A percentile compares a stretch with the other conserved stretches of the same genome.
Evolutionary conservation across 2,888 invertebrate genomes (phyloP).

Genomic region (Caenorhabditis macrosperma): DNA sequence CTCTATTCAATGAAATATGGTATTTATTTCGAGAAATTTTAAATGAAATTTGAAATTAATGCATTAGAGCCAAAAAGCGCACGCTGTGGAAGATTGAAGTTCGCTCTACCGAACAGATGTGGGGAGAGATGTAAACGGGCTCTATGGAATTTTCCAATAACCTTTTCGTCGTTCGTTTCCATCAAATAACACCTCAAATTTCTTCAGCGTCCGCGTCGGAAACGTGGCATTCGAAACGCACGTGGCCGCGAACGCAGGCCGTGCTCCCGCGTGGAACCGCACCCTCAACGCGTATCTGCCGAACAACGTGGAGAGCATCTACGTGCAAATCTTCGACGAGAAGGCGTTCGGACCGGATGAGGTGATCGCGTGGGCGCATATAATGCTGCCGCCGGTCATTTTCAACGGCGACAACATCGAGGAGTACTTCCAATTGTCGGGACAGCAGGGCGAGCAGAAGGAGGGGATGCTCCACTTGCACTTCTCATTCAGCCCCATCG

Average conservation of each 20-base stretch:
- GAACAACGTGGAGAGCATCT: conserved; percentile 90
- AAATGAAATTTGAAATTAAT: too few relatives aligned
- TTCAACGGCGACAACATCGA: conserved; percentile 91
- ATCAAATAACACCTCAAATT: too few relatives aligned
- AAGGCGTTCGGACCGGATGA: conserved; percentile 97
- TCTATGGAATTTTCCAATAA: too few relatives aligned
- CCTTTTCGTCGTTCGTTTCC: too few relatives aligned
- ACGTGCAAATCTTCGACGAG: conserved; percentile 95
- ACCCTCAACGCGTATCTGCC: conserved; percentile 93
- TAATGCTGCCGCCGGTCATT: conserved; percentile 90
- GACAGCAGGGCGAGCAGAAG: conserved; percentile 93
- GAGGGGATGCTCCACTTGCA: conserved; percentile 95
- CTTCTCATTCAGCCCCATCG: conserved; percentile 84
- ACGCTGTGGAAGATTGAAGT: too few relatives aligned
- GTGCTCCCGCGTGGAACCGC: conserved; percentile 92
- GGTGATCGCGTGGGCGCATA: conserved; percentile 93
- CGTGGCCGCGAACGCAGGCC: conserved; percentile 91
- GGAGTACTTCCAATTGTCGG: conserved; percentile 94
- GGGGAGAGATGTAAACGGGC: too few relatives aligned
- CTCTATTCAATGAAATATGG: too few relatives aligned
- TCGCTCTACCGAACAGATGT: too few relatives aligned
- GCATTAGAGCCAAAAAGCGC: too few relatives aligned
- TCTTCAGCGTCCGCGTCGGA: conserved; percentile 88
- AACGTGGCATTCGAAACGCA: conserved; percentile 96
- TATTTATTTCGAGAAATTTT: too few relatives aligned